These are phyloP conservation scores for Melanotaenia duboulayi DNA, from an alignment of 2,113 vertebrate species.

Conservation along the genomic window DNA sequence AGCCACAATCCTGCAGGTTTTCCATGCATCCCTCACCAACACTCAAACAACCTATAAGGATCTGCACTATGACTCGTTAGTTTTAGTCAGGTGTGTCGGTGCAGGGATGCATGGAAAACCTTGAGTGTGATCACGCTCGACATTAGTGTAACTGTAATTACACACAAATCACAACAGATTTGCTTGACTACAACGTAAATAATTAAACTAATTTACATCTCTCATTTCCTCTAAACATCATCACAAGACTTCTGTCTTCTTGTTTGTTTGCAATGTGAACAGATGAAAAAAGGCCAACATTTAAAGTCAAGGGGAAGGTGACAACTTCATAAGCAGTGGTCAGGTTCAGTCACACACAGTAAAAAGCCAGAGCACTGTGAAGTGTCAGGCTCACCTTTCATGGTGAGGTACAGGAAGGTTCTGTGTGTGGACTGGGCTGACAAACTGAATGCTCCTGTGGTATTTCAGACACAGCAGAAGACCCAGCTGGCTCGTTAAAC, in stretches of 20 bases:
- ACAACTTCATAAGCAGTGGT: conserved; percentile 39
- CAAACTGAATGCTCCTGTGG: conserved; percentile 31
- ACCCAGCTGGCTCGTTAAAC: conserved; percentile 31
- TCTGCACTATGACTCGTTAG: no score
- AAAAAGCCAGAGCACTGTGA: conserved; percentile 16
- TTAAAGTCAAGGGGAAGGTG: conserved; percentile 20
- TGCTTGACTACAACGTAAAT: no score
- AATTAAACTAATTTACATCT: no score
- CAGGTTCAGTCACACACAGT: conserved; percentile 29
- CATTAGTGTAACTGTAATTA: no score
- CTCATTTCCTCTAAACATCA: no score
- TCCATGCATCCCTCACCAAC: no score
- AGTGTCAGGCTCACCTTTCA: conserved; percentile 45
- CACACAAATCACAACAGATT: no score
- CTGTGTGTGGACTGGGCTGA: conserved; percentile 13
- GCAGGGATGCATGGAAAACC: no score
- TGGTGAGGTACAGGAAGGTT: conserved; percentile 21
- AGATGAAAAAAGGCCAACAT: conserved; percentile 16
- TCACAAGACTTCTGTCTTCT: background rate
- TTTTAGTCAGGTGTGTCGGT: no score
- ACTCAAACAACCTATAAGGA: no score
- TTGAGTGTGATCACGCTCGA: no score
- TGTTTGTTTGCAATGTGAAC: background rate
- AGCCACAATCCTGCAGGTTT: no score
- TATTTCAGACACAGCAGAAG: conserved; percentile 43